phyloP scores from a whole-genome alignment of 2,113 vertebrate genomes.

The Oryzias curvinotus region DNA sequence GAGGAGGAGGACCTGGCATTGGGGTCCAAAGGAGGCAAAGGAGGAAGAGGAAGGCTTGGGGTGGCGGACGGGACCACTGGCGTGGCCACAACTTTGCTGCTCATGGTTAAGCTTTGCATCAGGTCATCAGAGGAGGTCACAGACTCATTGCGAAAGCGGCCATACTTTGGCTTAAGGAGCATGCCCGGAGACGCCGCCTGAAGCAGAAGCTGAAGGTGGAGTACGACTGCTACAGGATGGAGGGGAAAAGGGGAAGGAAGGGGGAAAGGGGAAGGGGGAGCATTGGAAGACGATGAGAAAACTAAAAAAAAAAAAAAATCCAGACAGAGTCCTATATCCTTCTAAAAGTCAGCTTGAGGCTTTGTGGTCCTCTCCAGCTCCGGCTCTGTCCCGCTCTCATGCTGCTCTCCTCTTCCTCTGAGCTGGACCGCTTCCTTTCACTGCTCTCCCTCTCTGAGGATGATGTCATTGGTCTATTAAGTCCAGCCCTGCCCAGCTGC shows the following conservation, averaged over 20 bases:
- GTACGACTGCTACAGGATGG: slow-evolving; percentile 51
- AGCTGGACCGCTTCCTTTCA: slow-evolving; percentile 55
- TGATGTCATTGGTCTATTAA: slow-evolving; percentile 85
- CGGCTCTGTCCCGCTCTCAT: slow-evolving; percentile 55
- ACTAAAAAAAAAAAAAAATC: slow-evolving; percentile 47
- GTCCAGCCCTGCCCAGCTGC: slow-evolving; percentile 77
- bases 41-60: slow-evolving; percentile 70
- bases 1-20: slow-evolving; percentile 60
- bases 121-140: slow-evolving; percentile 85
- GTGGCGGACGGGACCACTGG: slow-evolving; percentile 74
- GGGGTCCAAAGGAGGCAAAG: slow-evolving; percentile 75
- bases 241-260: slow-evolving; percentile 30
- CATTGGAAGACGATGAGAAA: slow-evolving; percentile 40
- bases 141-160: slow-evolving; percentile 86
- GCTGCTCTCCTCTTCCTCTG: slow-evolving; percentile 62
- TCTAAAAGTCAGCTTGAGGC: slow-evolving; percentile 43
- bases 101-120: slow-evolving; percentile 84
- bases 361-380: slow-evolving; percentile 60
- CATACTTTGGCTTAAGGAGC: slow-evolving; percentile 90
- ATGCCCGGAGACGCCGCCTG: slow-evolving; percentile 80
- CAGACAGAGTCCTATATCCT: slow-evolving; percentile 58
- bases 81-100: slow-evolving; percentile 80
- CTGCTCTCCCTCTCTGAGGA: slow-evolving; percentile 59
- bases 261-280: slow-evolving; percentile 39
- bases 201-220: slow-evolving; percentile 56